phyloP scores from a whole-genome alignment of 2,888 invertebrate genomes.

The Pycnomerus fuliginosus region DNA sequence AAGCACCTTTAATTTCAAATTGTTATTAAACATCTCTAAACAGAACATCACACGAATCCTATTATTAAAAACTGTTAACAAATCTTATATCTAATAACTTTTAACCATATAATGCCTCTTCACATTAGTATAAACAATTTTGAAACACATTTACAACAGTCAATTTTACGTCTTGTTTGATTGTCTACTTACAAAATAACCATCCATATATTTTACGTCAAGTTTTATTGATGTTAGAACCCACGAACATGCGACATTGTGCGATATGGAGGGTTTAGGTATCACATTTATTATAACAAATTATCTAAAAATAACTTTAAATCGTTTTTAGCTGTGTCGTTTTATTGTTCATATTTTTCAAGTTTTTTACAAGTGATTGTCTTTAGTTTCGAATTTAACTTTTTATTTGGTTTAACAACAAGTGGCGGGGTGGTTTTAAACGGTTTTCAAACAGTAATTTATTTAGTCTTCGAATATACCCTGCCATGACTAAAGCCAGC shows the following conservation, averaged over 20 bases:
- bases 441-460: not conserved
- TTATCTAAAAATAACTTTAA: constrained; percentile 7
- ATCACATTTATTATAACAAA: constrained; percentile 23
- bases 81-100: too few species aligned
- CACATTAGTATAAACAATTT: too few species aligned
- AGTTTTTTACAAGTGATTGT: not conserved
- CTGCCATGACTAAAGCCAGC: constrained; percentile 25
- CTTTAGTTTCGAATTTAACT: not conserved
- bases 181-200: too few species aligned
- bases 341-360: not conserved
- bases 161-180: too few species aligned
- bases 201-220: too few species aligned
- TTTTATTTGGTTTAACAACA: not conserved
- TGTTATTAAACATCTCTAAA: too few species aligned
- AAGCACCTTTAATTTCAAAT: too few species aligned
- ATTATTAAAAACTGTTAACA: too few species aligned
- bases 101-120: too few species aligned
- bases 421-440: not conserved
- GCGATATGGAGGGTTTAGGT: constrained; percentile 28
- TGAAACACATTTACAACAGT: too few species aligned
- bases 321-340: constrained; percentile 4
- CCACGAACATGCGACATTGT: constrained; percentile 22
- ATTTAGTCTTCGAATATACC: constrained; percentile 26
- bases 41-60: too few species aligned
- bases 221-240: too few species aligned